Percentiles rank a stretch among this genome's conserved stretches.
Evolutionary conservation across 2,797 vertebrate species (phyloP).

Genomic region (Aplochiton taeniatus): DNA sequence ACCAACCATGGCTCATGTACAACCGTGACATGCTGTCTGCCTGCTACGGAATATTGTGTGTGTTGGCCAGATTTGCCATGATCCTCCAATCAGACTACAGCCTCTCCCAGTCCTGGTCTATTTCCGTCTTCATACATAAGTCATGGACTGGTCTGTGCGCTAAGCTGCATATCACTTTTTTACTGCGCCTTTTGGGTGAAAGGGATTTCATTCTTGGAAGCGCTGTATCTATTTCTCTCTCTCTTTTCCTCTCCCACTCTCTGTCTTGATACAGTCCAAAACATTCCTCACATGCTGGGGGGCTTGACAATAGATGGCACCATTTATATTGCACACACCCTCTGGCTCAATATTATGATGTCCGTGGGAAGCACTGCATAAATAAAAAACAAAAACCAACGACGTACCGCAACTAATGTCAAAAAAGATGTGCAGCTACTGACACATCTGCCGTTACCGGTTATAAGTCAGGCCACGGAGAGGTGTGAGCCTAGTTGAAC

Average conservation of each 20-base stretch:
- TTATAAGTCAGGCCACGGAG: conserved; percentile 18
- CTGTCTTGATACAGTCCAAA: neutral
- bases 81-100: conserved; percentile 9
- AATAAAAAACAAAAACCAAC: neutral
- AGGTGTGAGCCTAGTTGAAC: conserved; percentile 35
- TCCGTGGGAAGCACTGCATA: neutral
- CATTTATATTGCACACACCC: neutral
- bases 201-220: conserved; percentile 26
- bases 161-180: conserved; percentile 24
- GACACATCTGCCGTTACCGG: conserved; percentile 39
- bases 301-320: neutral
- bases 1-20: conserved; percentile 30
- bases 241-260: neutral
- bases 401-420: conserved; percentile 11
- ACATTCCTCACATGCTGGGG: neutral
- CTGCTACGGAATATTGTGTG: conserved; percentile 3
- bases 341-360: neutral
- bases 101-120: conserved; percentile 24
- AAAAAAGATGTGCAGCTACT: conserved; percentile 22
- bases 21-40: conserved; percentile 14
- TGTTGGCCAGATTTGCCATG: conserved; percentile 27
- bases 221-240: neutral
- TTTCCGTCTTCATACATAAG: conserved; percentile 43
- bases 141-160: conserved; percentile 27
- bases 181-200: conserved; percentile 18